These are phyloP conservation scores for Cricetomys ansorgei DNA, from an alignment of 2,113 vertebrate species.

Conservation along the genomic window DNA sequence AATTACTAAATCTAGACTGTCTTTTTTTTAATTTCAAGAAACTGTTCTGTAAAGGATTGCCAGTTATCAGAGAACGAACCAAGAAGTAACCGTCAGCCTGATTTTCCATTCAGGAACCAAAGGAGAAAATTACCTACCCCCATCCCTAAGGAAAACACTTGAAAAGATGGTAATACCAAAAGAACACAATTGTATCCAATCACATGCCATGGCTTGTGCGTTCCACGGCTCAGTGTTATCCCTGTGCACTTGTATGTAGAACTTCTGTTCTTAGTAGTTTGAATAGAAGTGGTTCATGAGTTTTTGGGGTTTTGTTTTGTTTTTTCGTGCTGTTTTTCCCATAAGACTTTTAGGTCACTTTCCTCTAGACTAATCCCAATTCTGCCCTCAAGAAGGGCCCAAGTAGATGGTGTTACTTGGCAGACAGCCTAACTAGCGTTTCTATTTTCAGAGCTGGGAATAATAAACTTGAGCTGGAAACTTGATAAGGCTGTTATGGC, in stretches of 20 bases:
- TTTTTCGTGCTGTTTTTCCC: background rate
- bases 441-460: slow-evolving; percentile 68
- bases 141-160: background rate
- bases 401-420: slow-evolving; percentile 8
- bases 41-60: background rate
- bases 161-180: slow-evolving; percentile 9
- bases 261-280: slow-evolving; percentile 44
- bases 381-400: slow-evolving; percentile 7
- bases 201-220: background rate
- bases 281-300: background rate
- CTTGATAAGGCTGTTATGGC: slow-evolving; percentile 61
- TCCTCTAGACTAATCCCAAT: background rate
- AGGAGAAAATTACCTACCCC: background rate
- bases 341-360: slow-evolving; percentile 12
- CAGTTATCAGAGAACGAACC: slow-evolving; percentile 35
- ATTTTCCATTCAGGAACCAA: slow-evolving; percentile 12
- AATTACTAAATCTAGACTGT: slow-evolving; percentile 18
- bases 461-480: slow-evolving; percentile 65
- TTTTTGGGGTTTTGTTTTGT: background rate
- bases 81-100: background rate
- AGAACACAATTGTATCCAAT: slow-evolving; percentile 14
- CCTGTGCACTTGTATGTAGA: background rate
- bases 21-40: background rate
- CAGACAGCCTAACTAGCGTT: slow-evolving; percentile 35
- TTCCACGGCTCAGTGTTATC: background rate